These are phyloP conservation scores for Criorhina ranunculi DNA, from an alignment of 2,888 invertebrate species.

Conservation along the genomic window DNA sequence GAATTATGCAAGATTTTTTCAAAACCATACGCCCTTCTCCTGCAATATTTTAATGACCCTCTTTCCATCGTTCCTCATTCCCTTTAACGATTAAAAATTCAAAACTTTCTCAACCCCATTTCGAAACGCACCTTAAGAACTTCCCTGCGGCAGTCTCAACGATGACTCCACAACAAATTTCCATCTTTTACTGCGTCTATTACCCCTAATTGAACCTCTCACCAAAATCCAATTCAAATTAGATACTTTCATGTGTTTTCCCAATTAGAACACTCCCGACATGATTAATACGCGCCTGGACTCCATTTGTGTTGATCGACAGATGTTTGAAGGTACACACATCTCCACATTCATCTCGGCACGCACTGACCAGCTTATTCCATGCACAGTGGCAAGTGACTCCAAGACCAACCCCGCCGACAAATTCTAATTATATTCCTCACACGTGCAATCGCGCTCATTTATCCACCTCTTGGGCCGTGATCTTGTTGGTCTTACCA, in stretches of 20 bases:
- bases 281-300: slow-evolving; percentile 36
- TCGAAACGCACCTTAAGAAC: not conserved
- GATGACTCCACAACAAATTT: not conserved
- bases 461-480: slow-evolving; percentile 32
- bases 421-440: slow-evolving; percentile 53
- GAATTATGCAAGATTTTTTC: too few species aligned
- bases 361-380: slow-evolving; percentile 6
- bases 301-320: slow-evolving; percentile 11
- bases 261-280: slow-evolving; percentile 12
- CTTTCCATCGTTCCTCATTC: too few species aligned
- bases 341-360: slow-evolving; percentile 11
- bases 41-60: too few species aligned
- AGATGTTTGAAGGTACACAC: not conserved
- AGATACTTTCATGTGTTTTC: slow-evolving; percentile 23
- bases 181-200: slow-evolving; percentile 13
- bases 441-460: slow-evolving; percentile 52
- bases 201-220: slow-evolving; percentile 46
- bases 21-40: too few species aligned
- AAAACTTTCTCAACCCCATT: not conserved
- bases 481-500: slow-evolving; percentile 9
- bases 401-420: slow-evolving; percentile 23
- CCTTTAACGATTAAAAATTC: too few species aligned
- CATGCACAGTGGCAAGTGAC: slow-evolving; percentile 28
- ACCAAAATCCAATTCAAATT: slow-evolving; percentile 42
- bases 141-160: not conserved